Percentiles rank a stretch among this genome's conserved stretches.
phyloP scores from a whole-genome alignment of 1,140 invertebrate genomes.

The Streblospio benedicti region DNA sequence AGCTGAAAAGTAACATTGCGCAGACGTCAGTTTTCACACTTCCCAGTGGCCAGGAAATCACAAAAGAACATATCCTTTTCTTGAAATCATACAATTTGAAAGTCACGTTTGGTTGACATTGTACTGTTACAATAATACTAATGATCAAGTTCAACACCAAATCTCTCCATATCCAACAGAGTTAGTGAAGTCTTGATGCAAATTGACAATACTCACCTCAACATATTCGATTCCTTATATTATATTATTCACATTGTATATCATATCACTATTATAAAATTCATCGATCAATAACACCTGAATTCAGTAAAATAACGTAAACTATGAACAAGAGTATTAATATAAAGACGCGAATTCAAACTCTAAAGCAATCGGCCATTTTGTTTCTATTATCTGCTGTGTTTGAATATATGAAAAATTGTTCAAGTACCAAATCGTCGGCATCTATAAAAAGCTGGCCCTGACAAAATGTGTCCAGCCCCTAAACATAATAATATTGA shows the following conservation, averaged over 20 bases:
- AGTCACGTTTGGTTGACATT: background rate
- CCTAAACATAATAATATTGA: background rate
- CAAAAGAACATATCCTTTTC: conserved; percentile 52
- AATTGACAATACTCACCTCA: background rate
- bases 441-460: background rate
- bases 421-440: background rate
- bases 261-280: too few species aligned
- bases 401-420: too few species aligned
- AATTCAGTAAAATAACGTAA: too few species aligned
- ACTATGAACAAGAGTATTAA: too few species aligned
- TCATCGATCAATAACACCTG: too few species aligned
- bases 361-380: too few species aligned
- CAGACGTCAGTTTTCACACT: conserved; percentile 40
- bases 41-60: conserved; percentile 49
- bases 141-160: background rate
- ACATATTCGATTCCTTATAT: background rate
- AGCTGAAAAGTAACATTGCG: conserved; percentile 48
- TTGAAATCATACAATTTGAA: background rate
- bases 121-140: background rate
- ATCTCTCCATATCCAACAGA: background rate
- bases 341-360: too few species aligned
- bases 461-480: background rate
- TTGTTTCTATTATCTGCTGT: too few species aligned
- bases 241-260: background rate
- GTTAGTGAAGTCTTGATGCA: background rate